Conservation (phyloP, 2,113 vertebrate species). For the Bujurquina vittata region DNA sequence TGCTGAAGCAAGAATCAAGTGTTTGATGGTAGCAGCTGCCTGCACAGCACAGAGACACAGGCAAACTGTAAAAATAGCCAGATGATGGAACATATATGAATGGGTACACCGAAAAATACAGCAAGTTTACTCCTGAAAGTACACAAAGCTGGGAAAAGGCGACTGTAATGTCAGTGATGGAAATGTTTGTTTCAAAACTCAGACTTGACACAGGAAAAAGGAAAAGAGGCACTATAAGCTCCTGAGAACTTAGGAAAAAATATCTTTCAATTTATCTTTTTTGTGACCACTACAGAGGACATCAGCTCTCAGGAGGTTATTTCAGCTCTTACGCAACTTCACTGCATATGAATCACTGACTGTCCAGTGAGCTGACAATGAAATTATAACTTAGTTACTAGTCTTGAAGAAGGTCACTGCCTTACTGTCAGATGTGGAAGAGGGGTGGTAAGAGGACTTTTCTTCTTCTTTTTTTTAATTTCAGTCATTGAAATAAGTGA, state of each 20-base stretch:
- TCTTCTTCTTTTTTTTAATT: neutral
- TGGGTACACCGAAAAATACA: neutral
- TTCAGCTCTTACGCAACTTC: neutral
- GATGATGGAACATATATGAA: neutral
- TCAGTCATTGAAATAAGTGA: neutral
- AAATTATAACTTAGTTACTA: neutral
- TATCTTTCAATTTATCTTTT: too few species aligned
- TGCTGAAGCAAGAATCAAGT: conserved; percentile 24
- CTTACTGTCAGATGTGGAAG: neutral
- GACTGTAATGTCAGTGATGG: too few species aligned
- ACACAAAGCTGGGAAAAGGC: neutral
- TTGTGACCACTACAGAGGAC: too few species aligned
- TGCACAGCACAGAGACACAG: neutral
- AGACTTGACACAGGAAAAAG: too few species aligned
- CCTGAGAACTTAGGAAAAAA: too few species aligned
- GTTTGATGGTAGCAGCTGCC: conserved; percentile 37
- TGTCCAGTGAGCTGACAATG: neutral
- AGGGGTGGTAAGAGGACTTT: neutral
- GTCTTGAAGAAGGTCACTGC: neutral
- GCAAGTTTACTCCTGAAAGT: neutral
- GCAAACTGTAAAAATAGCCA: conserved; percentile 3
- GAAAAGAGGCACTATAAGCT: too few species aligned
- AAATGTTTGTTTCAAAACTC: neutral
- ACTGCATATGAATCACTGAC: neutral
- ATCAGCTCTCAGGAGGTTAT: too few species aligned